Base-by-base conservation (phyloP, 2,797 vertebrate species). In the Taenioides sp. region DNA sequence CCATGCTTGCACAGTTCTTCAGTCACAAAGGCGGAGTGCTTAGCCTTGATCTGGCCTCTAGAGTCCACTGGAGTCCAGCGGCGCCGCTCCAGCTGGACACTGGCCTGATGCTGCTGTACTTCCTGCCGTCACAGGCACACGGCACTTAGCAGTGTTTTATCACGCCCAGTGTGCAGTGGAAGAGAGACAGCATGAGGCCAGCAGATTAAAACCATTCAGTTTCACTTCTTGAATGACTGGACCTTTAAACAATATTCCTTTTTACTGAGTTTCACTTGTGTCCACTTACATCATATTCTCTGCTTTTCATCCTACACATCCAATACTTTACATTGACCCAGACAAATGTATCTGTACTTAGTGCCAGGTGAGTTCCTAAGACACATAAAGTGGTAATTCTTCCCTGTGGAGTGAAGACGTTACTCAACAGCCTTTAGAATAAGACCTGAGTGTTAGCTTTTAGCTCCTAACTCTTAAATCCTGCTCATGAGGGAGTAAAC, bases 401-500 rank as follows among this genome's bases (percentile, higher is more conserved):
- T 58, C 50, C n/a, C 75, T 72, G 34, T 61, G 62, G 65, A 79
- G 76, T 62, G n/a, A 77, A 75, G 77, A 40, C 0, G 71, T 88
- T 86, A 84, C 6, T 72, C 76, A 82, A 79, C 74, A 69, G 59
- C 69, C 74, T 76, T 71, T 18, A 58, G 59, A 69, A 22, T 20
- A 76, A 77, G 12, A 37, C 69, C 59, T 60, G 25, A 64, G 79
- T 70, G 80, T 86, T 25, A 83, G 78, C 80, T 80, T 59, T 73
- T 74, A 77, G 60, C 80, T 60, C 79, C 71, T 59, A 65, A 84
- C 84, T 84, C 60, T 85, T 69, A 43, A 86, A 77, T 77, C 76
- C 80, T 25, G 77, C 83, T 85, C 81, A 68, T 60, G 57, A 69
- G 91, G 84, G 84, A 85, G 89, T 86, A 91, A 91, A 88, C 90